Evolutionary conservation across 2,888 invertebrate genomes (phyloP).

Genomic region (Nomada flava): DNA sequence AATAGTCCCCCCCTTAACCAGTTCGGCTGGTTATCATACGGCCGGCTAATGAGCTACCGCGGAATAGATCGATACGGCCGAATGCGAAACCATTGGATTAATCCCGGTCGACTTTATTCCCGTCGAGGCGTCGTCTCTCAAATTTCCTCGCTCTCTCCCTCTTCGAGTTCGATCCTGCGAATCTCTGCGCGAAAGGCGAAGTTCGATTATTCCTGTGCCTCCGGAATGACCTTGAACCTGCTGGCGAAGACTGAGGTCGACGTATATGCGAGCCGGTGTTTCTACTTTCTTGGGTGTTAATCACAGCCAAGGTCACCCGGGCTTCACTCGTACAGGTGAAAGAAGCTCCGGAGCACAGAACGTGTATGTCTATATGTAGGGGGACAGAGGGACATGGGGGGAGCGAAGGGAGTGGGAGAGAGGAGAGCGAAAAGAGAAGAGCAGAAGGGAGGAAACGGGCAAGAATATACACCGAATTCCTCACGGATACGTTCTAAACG

Average conservation of each 20-base stretch:
- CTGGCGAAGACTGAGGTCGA: slow-evolving; percentile 68
- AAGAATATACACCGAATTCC: slow-evolving; percentile 56
- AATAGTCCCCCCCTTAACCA: slow-evolving; percentile 75
- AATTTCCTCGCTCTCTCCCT: slow-evolving; percentile 21
- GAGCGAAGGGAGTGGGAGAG: slow-evolving; percentile 5
- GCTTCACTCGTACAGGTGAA: slow-evolving; percentile 58
- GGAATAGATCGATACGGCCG: too few relatives aligned
- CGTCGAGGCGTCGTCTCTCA: too few relatives aligned
- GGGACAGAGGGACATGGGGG: neutral
- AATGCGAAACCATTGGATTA: neutral
- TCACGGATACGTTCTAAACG: slow-evolving; percentile 55
- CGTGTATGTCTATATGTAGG: neutral
- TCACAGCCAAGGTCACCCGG: slow-evolving; percentile 77
- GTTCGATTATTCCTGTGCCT: slow-evolving; percentile 54
- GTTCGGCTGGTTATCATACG: slow-evolving; percentile 77
- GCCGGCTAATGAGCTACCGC: slow-evolving; percentile 76
- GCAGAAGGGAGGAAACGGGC: slow-evolving; percentile 29
- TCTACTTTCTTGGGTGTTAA: slow-evolving; percentile 77
- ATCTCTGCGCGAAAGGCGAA: slow-evolving; percentile 27
- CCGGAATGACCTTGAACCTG: slow-evolving; percentile 76
- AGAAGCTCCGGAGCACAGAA: slow-evolving; percentile 41
- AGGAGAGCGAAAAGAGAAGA: neutral
- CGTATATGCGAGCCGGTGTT: slow-evolving; percentile 72
- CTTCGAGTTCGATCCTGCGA: slow-evolving; percentile 7
- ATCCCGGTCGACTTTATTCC: too few relatives aligned